Evolutionary conservation across 2,888 invertebrate species (phyloP).

Genomic region (Pimpla rufipes): DNA sequence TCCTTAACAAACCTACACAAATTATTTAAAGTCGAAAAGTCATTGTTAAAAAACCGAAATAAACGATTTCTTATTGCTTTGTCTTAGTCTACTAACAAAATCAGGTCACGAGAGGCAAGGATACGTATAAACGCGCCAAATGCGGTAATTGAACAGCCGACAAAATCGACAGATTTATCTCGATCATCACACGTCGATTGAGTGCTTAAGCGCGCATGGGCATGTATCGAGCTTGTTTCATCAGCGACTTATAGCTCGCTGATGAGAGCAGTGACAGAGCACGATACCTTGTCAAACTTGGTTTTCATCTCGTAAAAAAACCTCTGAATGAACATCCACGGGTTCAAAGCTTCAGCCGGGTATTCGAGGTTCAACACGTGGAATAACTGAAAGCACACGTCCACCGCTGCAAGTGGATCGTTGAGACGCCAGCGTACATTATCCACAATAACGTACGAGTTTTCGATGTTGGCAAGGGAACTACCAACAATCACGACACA

Average conservation of each 20-base stretch:
- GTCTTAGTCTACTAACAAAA: no score
- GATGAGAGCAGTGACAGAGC: conserved; percentile 27
- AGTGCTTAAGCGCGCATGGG: no score
- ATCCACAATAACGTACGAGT: conserved; percentile 4
- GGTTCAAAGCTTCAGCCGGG: conserved; percentile 13
- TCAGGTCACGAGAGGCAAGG: no score
- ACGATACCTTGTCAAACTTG: conserved; percentile 36
- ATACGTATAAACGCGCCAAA: no score
- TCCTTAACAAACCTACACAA: no score
- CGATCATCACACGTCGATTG: no score
- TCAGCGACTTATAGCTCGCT: conserved; percentile 14
- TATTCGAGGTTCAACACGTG: conserved; percentile 31
- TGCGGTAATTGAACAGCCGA: no score
- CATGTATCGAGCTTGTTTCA: no score
- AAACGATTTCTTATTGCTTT: no score
- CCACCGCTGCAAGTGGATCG: conserved; percentile 27
- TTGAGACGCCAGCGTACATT: not conserved
- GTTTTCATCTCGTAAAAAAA: conserved; percentile 33
- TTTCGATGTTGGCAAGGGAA: conserved; percentile 4
- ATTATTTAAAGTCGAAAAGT: no score
- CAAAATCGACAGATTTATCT: no score
- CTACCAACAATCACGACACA: conserved; percentile 33
- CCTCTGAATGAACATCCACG: conserved; percentile 40
- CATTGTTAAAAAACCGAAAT: no score
- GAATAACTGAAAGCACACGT: conserved; percentile 38